phyloP scores from a whole-genome alignment of 2,797 vertebrate species.

The Malurus splendens region DNA sequence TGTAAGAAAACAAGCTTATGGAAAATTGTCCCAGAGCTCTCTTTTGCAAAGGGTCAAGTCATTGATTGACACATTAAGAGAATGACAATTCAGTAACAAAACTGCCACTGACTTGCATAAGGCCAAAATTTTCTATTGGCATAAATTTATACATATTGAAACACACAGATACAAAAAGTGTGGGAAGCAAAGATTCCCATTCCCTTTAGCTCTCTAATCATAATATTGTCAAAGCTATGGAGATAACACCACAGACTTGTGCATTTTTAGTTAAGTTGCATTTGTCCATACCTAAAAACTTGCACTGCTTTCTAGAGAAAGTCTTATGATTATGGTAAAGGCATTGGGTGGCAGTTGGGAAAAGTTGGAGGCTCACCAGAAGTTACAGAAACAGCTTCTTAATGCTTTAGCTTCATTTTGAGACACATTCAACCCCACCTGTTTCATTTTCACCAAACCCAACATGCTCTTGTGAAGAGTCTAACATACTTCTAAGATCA shows the following conservation, averaged over 20 bases:
- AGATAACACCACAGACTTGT: background rate
- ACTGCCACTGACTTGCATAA: background rate
- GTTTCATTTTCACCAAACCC: background rate
- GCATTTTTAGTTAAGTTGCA: background rate
- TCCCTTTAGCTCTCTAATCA: background rate
- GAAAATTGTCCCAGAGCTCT: background rate
- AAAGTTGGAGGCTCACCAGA: background rate
- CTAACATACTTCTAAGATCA: background rate
- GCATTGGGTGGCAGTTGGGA: background rate
- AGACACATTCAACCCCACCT: background rate
- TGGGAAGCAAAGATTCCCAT: background rate
- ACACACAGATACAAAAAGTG: background rate
- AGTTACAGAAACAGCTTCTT: background rate
- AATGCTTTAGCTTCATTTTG: background rate
- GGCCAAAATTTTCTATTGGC: background rate
- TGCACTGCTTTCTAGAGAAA: background rate
- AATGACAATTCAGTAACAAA: background rate
- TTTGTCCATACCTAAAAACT: background rate
- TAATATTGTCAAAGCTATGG: background rate
- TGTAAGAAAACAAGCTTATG: background rate
- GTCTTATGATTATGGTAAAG: background rate
- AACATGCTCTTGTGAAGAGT: background rate
- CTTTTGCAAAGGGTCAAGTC: background rate
- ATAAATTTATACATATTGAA: background rate
- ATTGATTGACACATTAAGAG: background rate